Percentiles rank a stretch among this genome's conserved stretches.
Conservation (phyloP, 2,797 vertebrate genomes). For the Choloepus didactylus region DNA sequence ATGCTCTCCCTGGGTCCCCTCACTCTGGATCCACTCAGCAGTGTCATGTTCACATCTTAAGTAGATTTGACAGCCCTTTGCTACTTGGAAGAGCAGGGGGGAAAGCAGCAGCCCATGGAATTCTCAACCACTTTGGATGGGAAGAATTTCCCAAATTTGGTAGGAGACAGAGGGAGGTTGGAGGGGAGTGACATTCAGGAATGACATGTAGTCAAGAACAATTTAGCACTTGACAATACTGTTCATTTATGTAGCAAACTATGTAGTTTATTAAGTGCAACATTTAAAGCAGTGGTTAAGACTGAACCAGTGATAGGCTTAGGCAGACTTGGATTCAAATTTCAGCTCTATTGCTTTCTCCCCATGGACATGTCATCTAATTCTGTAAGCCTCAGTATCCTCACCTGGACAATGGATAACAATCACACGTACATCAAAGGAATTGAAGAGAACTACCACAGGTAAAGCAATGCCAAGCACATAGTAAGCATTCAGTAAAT, state of each 20-base stretch:
- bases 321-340: neutral
- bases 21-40: neutral
- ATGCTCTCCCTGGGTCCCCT: neutral
- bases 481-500: neutral
- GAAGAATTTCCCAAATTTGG: neutral
- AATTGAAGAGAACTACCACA: neutral
- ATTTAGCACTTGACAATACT: neutral
- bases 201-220: neutral
- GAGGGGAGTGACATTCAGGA: neutral
- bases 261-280: neutral
- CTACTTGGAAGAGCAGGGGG: neutral
- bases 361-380: neutral
- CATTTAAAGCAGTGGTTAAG: neutral
- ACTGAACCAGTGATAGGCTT: neutral
- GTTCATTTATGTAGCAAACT: rapidly evolving
- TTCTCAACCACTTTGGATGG: neutral
- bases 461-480: neutral
- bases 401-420: neutral
- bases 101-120: neutral
- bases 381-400: neutral
- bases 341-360: neutral
- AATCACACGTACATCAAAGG: neutral
- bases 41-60: neutral
- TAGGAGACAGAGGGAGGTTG: neutral
- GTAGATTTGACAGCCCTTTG: neutral